Percentiles rank a stretch among this genome's conserved stretches.
These are phyloP conservation scores for Ophion costatus DNA, from an alignment of 2,888 invertebrate genomes.

Conservation along the genomic window DNA sequence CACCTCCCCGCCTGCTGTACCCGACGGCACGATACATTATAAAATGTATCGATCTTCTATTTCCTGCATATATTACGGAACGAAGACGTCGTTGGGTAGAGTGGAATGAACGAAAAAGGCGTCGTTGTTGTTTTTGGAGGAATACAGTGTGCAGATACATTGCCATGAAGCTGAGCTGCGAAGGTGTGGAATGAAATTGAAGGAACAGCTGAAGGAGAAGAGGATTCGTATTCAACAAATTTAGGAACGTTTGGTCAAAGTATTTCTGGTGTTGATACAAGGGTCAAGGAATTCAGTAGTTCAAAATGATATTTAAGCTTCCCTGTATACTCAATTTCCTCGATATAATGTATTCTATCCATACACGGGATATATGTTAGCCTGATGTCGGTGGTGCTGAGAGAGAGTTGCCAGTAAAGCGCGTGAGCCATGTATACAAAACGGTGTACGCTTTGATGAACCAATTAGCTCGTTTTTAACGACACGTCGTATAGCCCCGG, in stretches of 20 bases:
- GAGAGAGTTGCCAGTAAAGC: constrained; percentile 17
- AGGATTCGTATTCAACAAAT: too few species aligned
- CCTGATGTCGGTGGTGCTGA: constrained; percentile 10
- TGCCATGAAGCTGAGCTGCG: too few species aligned
- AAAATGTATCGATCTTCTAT: constrained; percentile 35
- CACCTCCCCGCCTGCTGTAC: constrained; percentile 1
- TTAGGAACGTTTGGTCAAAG: too few species aligned
- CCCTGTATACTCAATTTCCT: constrained; percentile 6
- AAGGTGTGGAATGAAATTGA: too few species aligned
- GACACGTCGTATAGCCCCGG: constrained; percentile 72
- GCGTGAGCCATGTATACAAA: constrained; percentile 60
- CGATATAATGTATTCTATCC: neutral
- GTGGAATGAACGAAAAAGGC: neutral
- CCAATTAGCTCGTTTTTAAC: constrained; percentile 79
- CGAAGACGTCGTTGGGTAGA: neutral
- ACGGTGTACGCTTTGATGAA: constrained; percentile 75
- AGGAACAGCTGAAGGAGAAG: too few species aligned
- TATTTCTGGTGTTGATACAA: neutral
- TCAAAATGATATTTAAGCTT: neutral
- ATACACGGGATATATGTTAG: constrained; percentile 23
- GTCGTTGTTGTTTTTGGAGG: too few species aligned
- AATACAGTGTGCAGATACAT: too few species aligned
- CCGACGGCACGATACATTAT: constrained; percentile 29
- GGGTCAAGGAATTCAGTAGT: neutral
- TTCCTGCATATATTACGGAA: neutral